Percentiles rank a stretch among this genome's conserved stretches.
Evolutionary conservation across 2,113 vertebrate genomes (phyloP).

Genomic region (Phyllostomus hastatus): DNA sequence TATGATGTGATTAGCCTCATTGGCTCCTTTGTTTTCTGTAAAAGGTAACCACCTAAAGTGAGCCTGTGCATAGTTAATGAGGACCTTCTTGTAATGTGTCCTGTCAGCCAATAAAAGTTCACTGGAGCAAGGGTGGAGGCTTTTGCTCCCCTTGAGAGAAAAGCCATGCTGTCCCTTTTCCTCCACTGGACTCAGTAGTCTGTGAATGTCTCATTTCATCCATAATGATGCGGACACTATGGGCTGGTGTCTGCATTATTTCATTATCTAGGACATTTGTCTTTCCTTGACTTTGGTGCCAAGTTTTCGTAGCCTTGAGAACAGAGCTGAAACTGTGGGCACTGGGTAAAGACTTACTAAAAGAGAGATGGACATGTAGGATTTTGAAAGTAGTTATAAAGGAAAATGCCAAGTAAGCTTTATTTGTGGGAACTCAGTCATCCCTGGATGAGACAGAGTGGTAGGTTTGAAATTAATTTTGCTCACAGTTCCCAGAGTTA

Average conservation of each 20-base stretch:
- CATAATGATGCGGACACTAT: too few relatives aligned
- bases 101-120: too few relatives aligned
- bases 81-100: too few relatives aligned
- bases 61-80: too few relatives aligned
- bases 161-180: too few relatives aligned
- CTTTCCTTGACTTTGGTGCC: not conserved
- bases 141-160: too few relatives aligned
- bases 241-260: not conserved
- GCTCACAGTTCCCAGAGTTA: constrained; percentile 57
- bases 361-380: not conserved
- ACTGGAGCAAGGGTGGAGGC: too few relatives aligned
- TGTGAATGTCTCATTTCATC: too few relatives aligned
- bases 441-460: constrained; percentile 54
- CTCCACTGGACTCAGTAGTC: too few relatives aligned
- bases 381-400: constrained; percentile 45
- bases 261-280: not conserved
- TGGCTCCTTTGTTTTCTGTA: too few relatives aligned
- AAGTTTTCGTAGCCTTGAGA: not conserved
- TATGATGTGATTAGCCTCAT: too few relatives aligned
- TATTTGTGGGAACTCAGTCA: constrained; percentile 55
- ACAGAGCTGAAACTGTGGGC: not conserved
- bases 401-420: constrained; percentile 65
- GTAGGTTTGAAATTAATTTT: constrained; percentile 76
- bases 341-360: not conserved
- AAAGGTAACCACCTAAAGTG: too few relatives aligned